Evolutionary conservation across 2,113 vertebrate species (phyloP), one percentile per base, ranked within the genome.

Genomic region (Chunga burmeisteri): DNA sequence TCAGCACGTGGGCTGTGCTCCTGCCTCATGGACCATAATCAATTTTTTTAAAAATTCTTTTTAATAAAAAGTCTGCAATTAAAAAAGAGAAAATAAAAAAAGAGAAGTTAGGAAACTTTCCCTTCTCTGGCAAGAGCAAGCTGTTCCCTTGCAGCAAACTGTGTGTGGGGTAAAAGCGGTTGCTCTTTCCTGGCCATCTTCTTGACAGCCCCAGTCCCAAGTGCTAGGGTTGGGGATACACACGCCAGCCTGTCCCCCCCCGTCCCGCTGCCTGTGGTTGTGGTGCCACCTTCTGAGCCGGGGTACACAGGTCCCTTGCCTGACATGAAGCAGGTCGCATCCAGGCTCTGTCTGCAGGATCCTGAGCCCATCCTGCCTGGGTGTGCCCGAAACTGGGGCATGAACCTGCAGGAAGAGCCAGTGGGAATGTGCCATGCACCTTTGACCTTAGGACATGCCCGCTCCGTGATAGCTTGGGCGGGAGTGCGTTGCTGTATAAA

Each of bases 361-460:
- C 65, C 72, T 3, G 16, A 86, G 55, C 52, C 61, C 0, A 0
- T 71, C 52, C 47, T n/a, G 4, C 27, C 32, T 75, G 81, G 73
- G 81, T 70, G 94, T 93, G 93, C 62, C 87, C 7, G 6, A 59
- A 65, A 29, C 6, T 0, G 10, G 61, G 81, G 74, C 87, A 85
- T 1, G 9, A 71, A 34, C 44, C n/a, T 15, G 50, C 8, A 12
- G 72, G 65, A 67, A 82, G 34, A 49, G 70, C 50, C 9, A 2
- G 62, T 66, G 78, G 61, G 63, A 91, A 79, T 1, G 16, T 75
- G 53, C 66, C 10, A 0, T 73, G 79, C 53, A n/a, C 59, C 78
- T 72, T 91, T 96, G 89, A 91, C 95, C 93, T 88, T 81, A 58
- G 93, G 94, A 92, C 89, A 88, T 93, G 90, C 86, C 91, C 58